These are phyloP conservation scores for Drosophila buzzatii DNA, from an alignment of 2,888 invertebrate genomes.

Conservation along the genomic window DNA sequence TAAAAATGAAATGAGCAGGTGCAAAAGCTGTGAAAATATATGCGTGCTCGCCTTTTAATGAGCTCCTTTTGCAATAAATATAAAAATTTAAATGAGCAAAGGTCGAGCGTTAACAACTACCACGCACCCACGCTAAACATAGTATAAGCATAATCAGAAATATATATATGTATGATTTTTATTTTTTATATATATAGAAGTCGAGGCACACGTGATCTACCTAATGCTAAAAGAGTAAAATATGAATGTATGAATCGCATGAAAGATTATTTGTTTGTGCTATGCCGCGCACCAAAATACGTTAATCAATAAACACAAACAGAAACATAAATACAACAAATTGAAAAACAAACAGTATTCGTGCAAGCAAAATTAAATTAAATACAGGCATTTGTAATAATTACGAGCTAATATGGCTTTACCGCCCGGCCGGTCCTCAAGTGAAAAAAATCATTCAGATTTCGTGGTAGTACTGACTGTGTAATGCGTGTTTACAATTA, in stretches of 20 bases:
- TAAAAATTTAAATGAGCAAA: slow-evolving; percentile 14
- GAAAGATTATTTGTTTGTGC: slow-evolving; percentile 61
- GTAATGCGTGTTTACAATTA: background rate
- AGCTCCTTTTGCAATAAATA: slow-evolving; percentile 20
- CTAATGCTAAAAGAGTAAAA: slow-evolving; percentile 33
- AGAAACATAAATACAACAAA: slow-evolving; percentile 14
- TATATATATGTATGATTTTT: background rate
- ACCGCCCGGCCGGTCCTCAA: slow-evolving; percentile 14
- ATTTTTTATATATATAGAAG: background rate
- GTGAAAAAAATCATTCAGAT: background rate
- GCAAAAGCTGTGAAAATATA: slow-evolving; percentile 21
- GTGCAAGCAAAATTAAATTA: slow-evolving; percentile 57
- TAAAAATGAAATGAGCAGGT: slow-evolving; percentile 35
- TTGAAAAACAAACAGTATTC: slow-evolving; percentile 21
- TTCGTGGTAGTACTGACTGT: background rate
- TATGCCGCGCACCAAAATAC: slow-evolving; percentile 38
- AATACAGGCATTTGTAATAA: slow-evolving; percentile 68
- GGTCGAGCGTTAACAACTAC: slow-evolving; percentile 23
- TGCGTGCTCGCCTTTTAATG: slow-evolving; percentile 28
- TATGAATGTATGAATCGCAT: slow-evolving; percentile 59
- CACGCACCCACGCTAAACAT: slow-evolving; percentile 16
- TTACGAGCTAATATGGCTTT: slow-evolving; percentile 48
- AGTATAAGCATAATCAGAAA: slow-evolving; percentile 1
- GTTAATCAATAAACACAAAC: slow-evolving; percentile 64
- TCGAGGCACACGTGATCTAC: slow-evolving; percentile 27